phyloP scores from a whole-genome alignment of 2,113 vertebrate species.

The Hippocampus guttulatus region DNA sequence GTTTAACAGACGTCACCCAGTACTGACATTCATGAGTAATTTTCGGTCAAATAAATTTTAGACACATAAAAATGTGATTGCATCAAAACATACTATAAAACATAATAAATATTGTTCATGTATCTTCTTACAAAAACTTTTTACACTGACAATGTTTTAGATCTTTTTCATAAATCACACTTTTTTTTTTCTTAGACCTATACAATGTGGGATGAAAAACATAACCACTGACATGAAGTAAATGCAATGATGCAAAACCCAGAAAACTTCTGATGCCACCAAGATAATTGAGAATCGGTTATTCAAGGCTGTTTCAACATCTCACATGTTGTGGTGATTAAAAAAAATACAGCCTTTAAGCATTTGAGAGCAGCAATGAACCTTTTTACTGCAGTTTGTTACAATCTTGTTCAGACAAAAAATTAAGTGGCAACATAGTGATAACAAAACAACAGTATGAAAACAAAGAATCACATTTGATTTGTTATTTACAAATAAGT shows the following conservation, averaged over 20 bases:
- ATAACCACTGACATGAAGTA: conserved; percentile 32
- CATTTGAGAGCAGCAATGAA: conserved; percentile 52
- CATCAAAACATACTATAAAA: conserved; percentile 64
- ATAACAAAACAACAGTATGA: conserved; percentile 43
- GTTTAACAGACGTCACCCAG: conserved; percentile 43
- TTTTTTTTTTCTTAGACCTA: conserved; percentile 48
- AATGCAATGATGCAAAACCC: conserved; percentile 38
- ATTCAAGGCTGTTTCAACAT: conserved; percentile 26
- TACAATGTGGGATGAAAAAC: conserved; percentile 63
- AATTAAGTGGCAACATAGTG: conserved; percentile 41
- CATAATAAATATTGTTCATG: conserved; percentile 71
- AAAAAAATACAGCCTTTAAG: conserved; percentile 28
- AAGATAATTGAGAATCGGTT: conserved; percentile 22
- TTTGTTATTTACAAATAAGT: conserved; percentile 47
- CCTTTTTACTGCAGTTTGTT: conserved; percentile 38
- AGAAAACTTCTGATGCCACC: conserved; percentile 45
- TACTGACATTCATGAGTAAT: conserved; percentile 62
- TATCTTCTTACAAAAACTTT: conserved; percentile 69
- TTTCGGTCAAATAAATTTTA: conserved; percentile 58
- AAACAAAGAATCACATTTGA: conserved; percentile 58
- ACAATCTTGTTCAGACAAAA: conserved; percentile 43
- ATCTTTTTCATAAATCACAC: conserved; percentile 63
- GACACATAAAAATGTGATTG: conserved; percentile 69
- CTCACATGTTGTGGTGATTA: conserved; percentile 35
- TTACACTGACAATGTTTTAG: conserved; percentile 61